Conservation (phyloP, 2,888 invertebrate genomes). For the Oxytorus armatus region DNA sequence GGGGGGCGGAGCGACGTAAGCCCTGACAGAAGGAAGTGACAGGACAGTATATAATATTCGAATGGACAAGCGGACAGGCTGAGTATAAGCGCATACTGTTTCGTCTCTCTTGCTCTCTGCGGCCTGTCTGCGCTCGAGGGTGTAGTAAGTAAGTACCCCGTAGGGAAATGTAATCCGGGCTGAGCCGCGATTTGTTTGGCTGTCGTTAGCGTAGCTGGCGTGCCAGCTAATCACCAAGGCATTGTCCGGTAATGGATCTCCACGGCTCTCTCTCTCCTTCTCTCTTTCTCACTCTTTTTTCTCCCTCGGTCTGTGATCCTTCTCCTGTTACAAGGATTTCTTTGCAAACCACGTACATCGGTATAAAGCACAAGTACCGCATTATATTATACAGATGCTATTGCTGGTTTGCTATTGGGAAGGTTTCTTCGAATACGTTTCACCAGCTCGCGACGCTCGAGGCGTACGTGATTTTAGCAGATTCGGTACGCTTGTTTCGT, state of each 20-base stretch:
- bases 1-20: slow-evolving; percentile 75
- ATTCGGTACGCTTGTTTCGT: neutral
- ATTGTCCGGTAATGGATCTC: slow-evolving; percentile 81
- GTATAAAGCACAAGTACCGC: neutral
- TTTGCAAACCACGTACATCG: slow-evolving; percentile 10
- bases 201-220: slow-evolving; percentile 78
- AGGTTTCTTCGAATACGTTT: slow-evolving; percentile 30
- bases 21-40: slow-evolving; percentile 74
- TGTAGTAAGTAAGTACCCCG: slow-evolving; percentile 69
- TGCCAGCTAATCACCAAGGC: slow-evolving; percentile 78
- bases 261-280: slow-evolving; percentile 25
- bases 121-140: slow-evolving; percentile 58
- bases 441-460: neutral
- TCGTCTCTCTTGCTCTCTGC: slow-evolving; percentile 21
- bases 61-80: slow-evolving; percentile 63
- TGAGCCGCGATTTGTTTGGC: slow-evolving; percentile 81
- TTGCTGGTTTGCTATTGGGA: neutral
- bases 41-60: slow-evolving; percentile 77
- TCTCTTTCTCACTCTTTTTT: slow-evolving; percentile 29
- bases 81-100: slow-evolving; percentile 51
- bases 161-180: slow-evolving; percentile 79
- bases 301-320: slow-evolving; percentile 60
- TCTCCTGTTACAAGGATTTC: slow-evolving; percentile 57
- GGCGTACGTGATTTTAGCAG: slow-evolving; percentile 22
- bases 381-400: neutral